Base-by-base conservation (phyloP, 2,113 vertebrate genomes). In the Baryphthengus martii region DNA sequence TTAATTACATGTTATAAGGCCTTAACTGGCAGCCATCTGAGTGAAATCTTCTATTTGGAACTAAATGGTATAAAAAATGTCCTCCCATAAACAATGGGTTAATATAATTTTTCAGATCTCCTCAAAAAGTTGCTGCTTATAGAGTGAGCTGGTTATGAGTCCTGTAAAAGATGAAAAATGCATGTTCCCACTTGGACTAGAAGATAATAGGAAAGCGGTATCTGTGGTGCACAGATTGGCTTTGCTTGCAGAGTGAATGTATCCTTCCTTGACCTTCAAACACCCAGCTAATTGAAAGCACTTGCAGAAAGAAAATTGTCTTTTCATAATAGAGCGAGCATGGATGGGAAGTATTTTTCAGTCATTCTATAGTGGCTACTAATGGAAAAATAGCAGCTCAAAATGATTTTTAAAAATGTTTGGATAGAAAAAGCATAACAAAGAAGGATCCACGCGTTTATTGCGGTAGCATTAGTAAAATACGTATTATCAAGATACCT, bases 331-430 rank as follows among this genome's bases (percentile, higher is more conserved):
- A 72, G 76, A 33, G 65, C 10, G 91, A 17, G 28, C 28, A 63
- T 67, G 39, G 28, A 40, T 24, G 11, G 45, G n/a, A 42, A 61
- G 19, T 56, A 39, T 18, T 68, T 91, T 61, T 42, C 23, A 44
- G 37, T 73, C 45, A 23, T 49, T 76, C n/a, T 66, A 0, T 31
- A 85, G 47, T 33, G 45, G 18, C 33, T 52, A 45, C 39, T 91
- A 66, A 78, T 89, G 59, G 71, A 89, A 85, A 95, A 93, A 65
- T 47, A 85, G 11, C 24, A 53, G 76, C 17, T 58, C 7, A 62
- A 78, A 82, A 50, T 71, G 37, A 19, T 62, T 71, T 58, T 77
- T 31, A 8, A 17, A 77, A 80, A 53, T 53, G 13, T 83, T 83
- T 11, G 1, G 3, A 11, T 31, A 59, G n/a, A 89, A 89, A 72